phyloP scores from a whole-genome alignment of 2,888 invertebrate genomes.

The Lamellibrachia columna region DNA sequence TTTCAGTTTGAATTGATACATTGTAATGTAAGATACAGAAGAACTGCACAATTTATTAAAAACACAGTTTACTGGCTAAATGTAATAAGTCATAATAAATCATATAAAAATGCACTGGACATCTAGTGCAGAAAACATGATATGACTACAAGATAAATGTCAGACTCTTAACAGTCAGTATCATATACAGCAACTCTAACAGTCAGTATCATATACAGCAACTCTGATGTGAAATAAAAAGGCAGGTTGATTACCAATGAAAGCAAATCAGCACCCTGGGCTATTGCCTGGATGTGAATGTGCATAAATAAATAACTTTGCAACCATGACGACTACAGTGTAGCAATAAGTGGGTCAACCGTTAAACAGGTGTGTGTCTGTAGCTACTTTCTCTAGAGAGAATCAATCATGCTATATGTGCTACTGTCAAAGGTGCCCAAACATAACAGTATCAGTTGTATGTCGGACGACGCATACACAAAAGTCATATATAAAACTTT shows the following conservation, averaged over 20 bases:
- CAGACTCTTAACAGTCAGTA: neutral
- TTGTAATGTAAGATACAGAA: too few relatives aligned
- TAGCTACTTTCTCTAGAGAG: neutral
- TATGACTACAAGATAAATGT: neutral
- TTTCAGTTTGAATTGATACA: too few relatives aligned
- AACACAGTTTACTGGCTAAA: neutral
- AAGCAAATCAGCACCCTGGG: neutral
- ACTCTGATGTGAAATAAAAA: neutral
- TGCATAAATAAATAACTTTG: neutral
- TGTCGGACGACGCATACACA: too few relatives aligned
- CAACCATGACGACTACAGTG: neutral
- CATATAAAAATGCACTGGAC: neutral
- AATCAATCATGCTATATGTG: neutral
- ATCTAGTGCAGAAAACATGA: neutral
- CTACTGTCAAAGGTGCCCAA: neutral
- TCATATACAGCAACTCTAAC: neutral
- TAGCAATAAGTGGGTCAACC: neutral
- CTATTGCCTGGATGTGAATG: constrained; percentile 1
- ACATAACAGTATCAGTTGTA: neutral
- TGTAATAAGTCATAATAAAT: neutral
- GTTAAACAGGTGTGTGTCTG: neutral
- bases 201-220: neutral
- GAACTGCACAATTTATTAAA: neutral
- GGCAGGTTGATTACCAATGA: neutral
- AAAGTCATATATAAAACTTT: too few relatives aligned